phyloP scores from a whole-genome alignment of 2,888 invertebrate genomes.

The Drosophila mimica region DNA sequence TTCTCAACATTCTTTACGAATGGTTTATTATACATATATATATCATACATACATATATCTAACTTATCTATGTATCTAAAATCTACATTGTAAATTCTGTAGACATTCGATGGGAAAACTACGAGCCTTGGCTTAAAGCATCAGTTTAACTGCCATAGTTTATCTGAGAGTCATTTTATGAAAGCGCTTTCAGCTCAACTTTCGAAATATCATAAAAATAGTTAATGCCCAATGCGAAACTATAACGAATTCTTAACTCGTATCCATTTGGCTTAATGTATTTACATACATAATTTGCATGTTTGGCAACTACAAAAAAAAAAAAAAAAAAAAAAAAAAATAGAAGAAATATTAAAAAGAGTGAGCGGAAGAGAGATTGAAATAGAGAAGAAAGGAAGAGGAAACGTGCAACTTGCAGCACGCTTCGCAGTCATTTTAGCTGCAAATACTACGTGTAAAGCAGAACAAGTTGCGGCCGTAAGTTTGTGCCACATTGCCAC shows the following conservation, averaged over 20 bases:
- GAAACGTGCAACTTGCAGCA: conserved; percentile 38
- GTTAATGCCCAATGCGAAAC: conserved; percentile 34
- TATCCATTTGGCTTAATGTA: conserved; percentile 33
- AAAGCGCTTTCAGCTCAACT: conserved; percentile 38
- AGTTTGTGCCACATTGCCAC: conserved; percentile 29
- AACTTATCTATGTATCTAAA: too few relatives aligned
- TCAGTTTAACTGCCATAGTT: neutral
- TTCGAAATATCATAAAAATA: conserved; percentile 48
- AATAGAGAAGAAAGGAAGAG: neutral
- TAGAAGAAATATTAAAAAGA: neutral
- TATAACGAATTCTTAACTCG: conserved; percentile 34
- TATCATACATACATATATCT: too few relatives aligned
- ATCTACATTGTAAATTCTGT: too few relatives aligned
- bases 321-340: neutral
- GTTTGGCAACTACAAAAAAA: conserved; percentile 7
- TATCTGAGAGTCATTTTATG: neutral
- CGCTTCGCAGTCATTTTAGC: conserved; percentile 58
- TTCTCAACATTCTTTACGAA: neutral
- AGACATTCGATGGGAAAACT: neutral
- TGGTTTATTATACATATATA: too few relatives aligned
- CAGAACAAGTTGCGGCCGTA: conserved; percentile 37
- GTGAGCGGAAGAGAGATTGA: neutral
- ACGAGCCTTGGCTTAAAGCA: neutral
- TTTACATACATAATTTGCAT: conserved; percentile 41
- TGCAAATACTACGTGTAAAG: conserved; percentile 55